Conservation (phyloP, 1,140 invertebrate genomes). For the Hormaphis cornu region DNA sequence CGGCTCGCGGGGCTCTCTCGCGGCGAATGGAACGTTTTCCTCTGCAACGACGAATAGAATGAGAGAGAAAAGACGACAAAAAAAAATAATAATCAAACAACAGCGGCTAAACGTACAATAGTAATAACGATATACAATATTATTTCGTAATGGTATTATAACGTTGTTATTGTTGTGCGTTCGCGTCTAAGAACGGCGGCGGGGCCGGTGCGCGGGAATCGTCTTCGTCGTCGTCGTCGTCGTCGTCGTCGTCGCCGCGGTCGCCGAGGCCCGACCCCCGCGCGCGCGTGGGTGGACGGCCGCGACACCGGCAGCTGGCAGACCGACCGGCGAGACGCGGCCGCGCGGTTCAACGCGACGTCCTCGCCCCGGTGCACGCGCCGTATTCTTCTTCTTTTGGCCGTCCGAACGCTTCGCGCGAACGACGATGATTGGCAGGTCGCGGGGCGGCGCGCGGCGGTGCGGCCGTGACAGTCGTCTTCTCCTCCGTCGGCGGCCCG, state of each 20-base stretch:
- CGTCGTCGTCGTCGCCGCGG: no score
- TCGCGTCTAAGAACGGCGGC: neutral
- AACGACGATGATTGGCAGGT: constrained; percentile 26
- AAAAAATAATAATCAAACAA: no score
- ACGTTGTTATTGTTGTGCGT: neutral
- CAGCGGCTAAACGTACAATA: no score
- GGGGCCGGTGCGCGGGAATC: neutral
- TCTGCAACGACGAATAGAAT: no score
- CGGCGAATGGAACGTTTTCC: no score
- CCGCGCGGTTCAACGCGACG: neutral
- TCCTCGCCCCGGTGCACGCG: neutral
- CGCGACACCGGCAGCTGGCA: constrained; percentile 21
- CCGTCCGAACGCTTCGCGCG: neutral
- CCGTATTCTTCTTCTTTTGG: neutral
- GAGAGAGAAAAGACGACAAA: no score
- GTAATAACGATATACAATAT: no score
- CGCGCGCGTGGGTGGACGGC: neutral
- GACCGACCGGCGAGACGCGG: neutral
- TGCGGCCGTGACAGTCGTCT: neutral
- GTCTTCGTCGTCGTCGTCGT: neutral
- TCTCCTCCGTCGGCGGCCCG: neutral
- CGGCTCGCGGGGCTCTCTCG: no score
- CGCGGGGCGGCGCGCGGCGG: neutral
- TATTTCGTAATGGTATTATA: no score
- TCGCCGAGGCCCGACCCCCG: neutral